Evolutionary conservation across 2,888 invertebrate genomes (phyloP).

Genomic region (Drosophila austrosaltans): DNA sequence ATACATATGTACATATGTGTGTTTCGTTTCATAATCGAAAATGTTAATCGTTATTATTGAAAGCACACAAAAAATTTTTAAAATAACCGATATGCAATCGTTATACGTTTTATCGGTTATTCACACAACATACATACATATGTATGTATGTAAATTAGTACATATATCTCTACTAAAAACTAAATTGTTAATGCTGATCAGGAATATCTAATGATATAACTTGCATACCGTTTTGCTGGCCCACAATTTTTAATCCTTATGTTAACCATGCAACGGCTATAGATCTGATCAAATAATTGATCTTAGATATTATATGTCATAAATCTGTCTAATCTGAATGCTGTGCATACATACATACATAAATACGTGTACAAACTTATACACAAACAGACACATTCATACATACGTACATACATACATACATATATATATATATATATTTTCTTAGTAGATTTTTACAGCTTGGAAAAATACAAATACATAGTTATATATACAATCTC

Average conservation of each 20-base stretch:
- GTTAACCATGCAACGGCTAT: not conserved
- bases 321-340: conserved; percentile 16
- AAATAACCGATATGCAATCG: not conserved
- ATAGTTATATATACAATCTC: conserved; percentile 18
- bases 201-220: not conserved
- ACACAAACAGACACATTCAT: conserved; percentile 5
- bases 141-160: too few relatives aligned
- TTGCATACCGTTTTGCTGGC: too few relatives aligned
- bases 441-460: conserved; percentile 74
- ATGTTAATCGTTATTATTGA: not conserved
- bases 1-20: not conserved
- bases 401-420: conserved; percentile 2
- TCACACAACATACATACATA: not conserved
- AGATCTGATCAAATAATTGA: not conserved
- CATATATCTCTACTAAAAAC: too few relatives aligned
- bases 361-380: conserved; percentile 17
- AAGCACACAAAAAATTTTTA: not conserved
- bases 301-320: conserved; percentile 8
- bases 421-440: conserved; percentile 50
- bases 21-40: not conserved
- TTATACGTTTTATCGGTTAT: not conserved
- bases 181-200: not conserved
- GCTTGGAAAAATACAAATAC: conserved; percentile 49
- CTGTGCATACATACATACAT: conserved; percentile 19
- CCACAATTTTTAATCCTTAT: too few relatives aligned